Evolutionary conservation across 1,140 invertebrate genomes (phyloP), one percentile per base, ranked within the genome.

Genomic region (Oppia nitens): DNA sequence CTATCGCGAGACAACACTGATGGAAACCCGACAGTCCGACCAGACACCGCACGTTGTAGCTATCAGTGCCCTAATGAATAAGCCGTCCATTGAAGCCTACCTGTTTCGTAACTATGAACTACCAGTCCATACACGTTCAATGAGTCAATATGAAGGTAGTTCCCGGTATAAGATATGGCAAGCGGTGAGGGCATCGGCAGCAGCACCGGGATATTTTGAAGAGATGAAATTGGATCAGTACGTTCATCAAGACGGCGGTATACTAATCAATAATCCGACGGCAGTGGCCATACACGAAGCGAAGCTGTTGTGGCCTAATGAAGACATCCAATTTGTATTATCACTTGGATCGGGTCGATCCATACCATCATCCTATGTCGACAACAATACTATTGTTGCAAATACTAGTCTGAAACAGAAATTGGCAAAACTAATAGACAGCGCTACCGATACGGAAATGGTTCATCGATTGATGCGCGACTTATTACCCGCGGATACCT

Each of bases 141-240:
- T 52, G 11, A 83, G 83, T 54, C 81, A 83, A 60, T 93, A 91
- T 69, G 77, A 78, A 51, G 91, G 92, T 28, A 82, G 78, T 25
- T 78, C 78, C 62, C 77, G 79, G 50, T 78, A 85, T 62, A 73
- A 75, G 65, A 68, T 92, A 17, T 96, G 90, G 87, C 82, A 94
- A 75, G 85, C 87, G 12, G 81, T 90, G 2, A 73, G 89, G 67
- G 90, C 89, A 11, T 92, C 88, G 9, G 85, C 88, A 47, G 89
- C 91, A 52, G 91, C 91, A 21, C 91, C 91, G 1, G 86, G 85
- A 0, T 92, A 92, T 74, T 95, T 92, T 73, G 81, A 87, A 68
- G 87, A 92, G 69, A 89, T 84, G 66, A 77, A 78, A 64, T 73
- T 85, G 20, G 81, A 80, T 54, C 81, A 83, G 26, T 76, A 79